A percentile compares a stretch with the other conserved stretches of the same genome.
Conservation (phyloP, 1,140 invertebrate genomes). For the Drosophila auraria region DNA sequence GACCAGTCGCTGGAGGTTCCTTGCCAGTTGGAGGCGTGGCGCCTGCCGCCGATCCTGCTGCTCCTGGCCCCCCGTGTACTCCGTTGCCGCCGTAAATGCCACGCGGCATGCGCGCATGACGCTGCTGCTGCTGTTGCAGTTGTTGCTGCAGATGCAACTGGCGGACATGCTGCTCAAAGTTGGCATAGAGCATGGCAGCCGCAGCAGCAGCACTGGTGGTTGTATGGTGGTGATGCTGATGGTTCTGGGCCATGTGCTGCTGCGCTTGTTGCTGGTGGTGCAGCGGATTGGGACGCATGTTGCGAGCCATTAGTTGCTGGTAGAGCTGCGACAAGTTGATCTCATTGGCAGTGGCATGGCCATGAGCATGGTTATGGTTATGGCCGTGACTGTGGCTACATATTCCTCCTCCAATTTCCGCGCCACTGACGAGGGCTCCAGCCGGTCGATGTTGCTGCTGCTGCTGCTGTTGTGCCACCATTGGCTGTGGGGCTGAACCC, state of each 20-base stretch:
- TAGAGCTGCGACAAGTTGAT: conserved; percentile 44
- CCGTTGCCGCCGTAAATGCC: conserved; percentile 49
- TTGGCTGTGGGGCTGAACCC: not conserved
- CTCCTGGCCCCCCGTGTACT: not conserved
- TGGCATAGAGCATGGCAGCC: conserved; percentile 54
- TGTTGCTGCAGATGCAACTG: conserved; percentile 43
- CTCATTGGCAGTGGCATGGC: conserved; percentile 33
- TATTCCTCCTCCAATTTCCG: conserved; percentile 1
- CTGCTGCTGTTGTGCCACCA: conserved; percentile 9
- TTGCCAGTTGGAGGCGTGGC: conserved; percentile 7
- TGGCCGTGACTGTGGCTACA: not conserved
- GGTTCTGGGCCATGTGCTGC: conserved; percentile 13
- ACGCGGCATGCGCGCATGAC: conserved; percentile 29
- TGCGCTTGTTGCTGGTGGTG: conserved; percentile 28
- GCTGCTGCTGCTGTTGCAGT: conserved; percentile 30
- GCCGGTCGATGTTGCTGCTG: conserved; percentile 13
- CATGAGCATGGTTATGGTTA: not conserved
- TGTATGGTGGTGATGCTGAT: conserved; percentile 21
- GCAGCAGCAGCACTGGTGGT: conserved; percentile 28
- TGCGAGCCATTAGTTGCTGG: conserved; percentile 51
- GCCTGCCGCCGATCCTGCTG: not conserved
- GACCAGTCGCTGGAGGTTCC: conserved; percentile 15
- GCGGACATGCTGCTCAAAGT: conserved; percentile 49
- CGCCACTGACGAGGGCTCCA: not conserved
- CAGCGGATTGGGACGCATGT: conserved; percentile 38